Evolutionary conservation across 2,113 vertebrate species (phyloP).

Genomic region (Planiliza haematocheilus): DNA sequence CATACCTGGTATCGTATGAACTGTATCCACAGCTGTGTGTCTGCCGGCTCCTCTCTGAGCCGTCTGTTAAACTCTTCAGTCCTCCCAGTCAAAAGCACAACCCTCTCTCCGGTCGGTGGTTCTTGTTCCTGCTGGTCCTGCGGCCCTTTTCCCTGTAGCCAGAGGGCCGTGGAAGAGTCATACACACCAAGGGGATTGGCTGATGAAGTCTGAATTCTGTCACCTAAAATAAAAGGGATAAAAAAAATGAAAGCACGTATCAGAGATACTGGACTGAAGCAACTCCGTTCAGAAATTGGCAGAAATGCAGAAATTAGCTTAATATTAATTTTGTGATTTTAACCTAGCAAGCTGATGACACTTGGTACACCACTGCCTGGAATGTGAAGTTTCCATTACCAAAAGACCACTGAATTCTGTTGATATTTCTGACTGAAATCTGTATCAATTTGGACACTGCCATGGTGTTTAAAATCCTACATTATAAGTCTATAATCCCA

Average conservation of each 20-base stretch:
- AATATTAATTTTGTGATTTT: too few relatives aligned
- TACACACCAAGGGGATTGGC: slow-evolving; percentile 94
- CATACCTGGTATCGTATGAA: slow-evolving; percentile 93
- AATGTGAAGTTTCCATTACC: too few relatives aligned
- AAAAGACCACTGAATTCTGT: too few relatives aligned
- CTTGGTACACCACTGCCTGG: too few relatives aligned
- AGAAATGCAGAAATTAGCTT: not conserved
- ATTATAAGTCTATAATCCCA: too few relatives aligned
- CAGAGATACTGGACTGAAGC: too few relatives aligned
- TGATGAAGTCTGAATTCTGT: slow-evolving; percentile 39
- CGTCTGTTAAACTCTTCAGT: slow-evolving; percentile 93
- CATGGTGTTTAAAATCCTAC: not conserved
- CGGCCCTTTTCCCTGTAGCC: slow-evolving; percentile 91
- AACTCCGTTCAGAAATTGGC: too few relatives aligned
- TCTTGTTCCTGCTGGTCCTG: slow-evolving; percentile 65
- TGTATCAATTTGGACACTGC: not conserved
- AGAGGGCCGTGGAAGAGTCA: slow-evolving; percentile 88
- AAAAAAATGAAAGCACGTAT: too few relatives aligned
- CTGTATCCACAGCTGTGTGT: slow-evolving; percentile 90
- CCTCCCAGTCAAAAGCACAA: slow-evolving; percentile 70
- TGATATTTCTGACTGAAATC: not conserved
- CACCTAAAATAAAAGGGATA: slow-evolving; percentile 73
- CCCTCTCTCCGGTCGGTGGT: slow-evolving; percentile 17
- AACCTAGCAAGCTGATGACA: not conserved
- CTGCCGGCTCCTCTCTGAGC: slow-evolving; percentile 90